These are phyloP conservation scores for Fissipunctia ypsillon DNA, from an alignment of 2,888 invertebrate genomes.

Conservation along the genomic window DNA sequence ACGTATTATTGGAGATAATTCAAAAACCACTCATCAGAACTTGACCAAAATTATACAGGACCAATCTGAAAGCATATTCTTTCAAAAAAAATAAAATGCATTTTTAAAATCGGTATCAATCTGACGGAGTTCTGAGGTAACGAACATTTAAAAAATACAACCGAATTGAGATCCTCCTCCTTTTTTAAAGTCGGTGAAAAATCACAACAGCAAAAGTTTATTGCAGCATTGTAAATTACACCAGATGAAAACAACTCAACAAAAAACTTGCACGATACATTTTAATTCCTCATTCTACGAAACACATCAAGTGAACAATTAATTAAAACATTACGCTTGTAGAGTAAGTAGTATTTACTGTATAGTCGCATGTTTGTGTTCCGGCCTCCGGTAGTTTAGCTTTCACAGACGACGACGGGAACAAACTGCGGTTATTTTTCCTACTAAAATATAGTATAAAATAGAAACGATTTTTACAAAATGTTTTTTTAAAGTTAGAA, in stretches of 20 bases:
- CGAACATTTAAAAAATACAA: no score
- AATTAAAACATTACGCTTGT: slow-evolving; percentile 39
- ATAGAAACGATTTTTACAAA: not conserved
- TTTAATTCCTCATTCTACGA: not conserved
- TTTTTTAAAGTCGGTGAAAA: no score
- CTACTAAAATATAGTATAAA: not conserved
- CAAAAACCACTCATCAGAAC: no score
- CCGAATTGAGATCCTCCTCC: no score
- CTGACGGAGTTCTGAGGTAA: no score
- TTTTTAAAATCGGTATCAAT: no score
- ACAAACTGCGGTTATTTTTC: slow-evolving; percentile 8
- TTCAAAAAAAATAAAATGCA: no score
- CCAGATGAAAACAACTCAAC: slow-evolving; percentile 1
- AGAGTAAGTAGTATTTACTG: slow-evolving; percentile 52
- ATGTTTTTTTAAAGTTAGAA: not conserved
- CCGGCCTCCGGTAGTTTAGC: slow-evolving; percentile 17
- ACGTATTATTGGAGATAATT: no score
- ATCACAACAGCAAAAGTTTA: no score
- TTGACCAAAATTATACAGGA: no score
- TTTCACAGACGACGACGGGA: slow-evolving; percentile 20
- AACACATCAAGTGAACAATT: slow-evolving; percentile 25
- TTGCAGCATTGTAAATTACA: no score
- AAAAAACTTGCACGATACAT: not conserved
- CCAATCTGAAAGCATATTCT: no score
- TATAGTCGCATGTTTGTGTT: slow-evolving; percentile 42